Base-by-base conservation (phyloP, 2,888 invertebrate genomes). In the Bimastos eiseni region DNA sequence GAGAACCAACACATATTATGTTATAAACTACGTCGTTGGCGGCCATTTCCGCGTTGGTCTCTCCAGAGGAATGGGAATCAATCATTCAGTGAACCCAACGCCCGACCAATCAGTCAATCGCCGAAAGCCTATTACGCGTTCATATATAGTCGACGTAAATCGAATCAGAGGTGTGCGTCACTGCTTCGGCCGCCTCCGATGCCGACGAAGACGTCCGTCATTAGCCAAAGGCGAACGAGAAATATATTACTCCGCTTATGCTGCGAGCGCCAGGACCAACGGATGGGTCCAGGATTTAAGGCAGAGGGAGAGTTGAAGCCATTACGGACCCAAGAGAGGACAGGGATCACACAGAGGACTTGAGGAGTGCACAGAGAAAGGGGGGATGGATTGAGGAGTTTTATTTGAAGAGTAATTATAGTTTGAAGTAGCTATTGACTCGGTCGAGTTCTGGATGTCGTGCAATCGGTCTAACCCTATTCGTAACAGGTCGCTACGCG, bases 171-270 rank as follows among this genome's bases (percentile, higher is more conserved):
- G 36, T 34, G 86, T 37, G 86, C 86, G 36, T 21, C 86, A n/a
- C 70, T n/a, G 70, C 70, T 8, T 30, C 70, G 3, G n/a, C 8
- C 70, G 70, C 70, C 70, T 30, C 8, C 70, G 70, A 49, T 3
- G n/a, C n/a, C n/a, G 49, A 70, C 6, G 70, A n/a, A 70, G 33
- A 86, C 49, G 49, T 36, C 36, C 34, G 34, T 37, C 34, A 86
- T 86, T 86, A 86, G 86, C 36, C 86, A 86, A 34, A 36, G 86
- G 37, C 86, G 84, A 86, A 86, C 36, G 34, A 37, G 86, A 86
- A 36, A 36, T 86, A 36, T 86, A 37, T 86, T 86, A 36, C 86
- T 86, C 36, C n/a, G 36, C 86, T 86, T 86, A 86, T 21, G 34
- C 33, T 36, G 6, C 34, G 17, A 84, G 34, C 33, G 17, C 17